Conservation (phyloP, 2,797 vertebrate species). For the Pseudochaenichthys georgianus region DNA sequence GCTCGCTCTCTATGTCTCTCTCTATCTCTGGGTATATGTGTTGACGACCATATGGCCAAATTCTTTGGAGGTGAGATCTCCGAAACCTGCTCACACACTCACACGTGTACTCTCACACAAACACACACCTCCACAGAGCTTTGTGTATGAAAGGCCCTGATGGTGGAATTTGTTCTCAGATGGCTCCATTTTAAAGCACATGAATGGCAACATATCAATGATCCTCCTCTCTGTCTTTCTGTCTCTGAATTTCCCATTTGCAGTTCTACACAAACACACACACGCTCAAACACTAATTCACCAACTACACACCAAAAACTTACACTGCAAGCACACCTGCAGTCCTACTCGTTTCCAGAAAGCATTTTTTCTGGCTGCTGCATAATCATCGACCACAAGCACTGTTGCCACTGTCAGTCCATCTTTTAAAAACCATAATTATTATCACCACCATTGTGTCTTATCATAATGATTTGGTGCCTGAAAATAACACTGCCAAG, state of each 20-base stretch:
- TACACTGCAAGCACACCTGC: constrained; percentile 59
- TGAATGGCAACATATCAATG: constrained; percentile 80
- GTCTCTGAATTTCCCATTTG: constrained; percentile 51
- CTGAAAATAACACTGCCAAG: constrained; percentile 65
- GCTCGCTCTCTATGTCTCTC: constrained; percentile 51
- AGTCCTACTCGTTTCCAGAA: constrained; percentile 44
- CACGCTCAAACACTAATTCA: constrained; percentile 14
- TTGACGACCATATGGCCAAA: constrained; percentile 85
- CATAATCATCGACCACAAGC: constrained; percentile 58
- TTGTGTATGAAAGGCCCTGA: constrained; percentile 72
- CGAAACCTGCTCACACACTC: constrained; percentile 66
- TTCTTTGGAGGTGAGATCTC: constrained; percentile 84
- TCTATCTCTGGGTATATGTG: constrained; percentile 68
- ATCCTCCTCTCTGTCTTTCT: constrained; percentile 54
- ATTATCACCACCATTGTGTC: constrained; percentile 74
- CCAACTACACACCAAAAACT: constrained; percentile 34
- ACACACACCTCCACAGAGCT: constrained; percentile 55
- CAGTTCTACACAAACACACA: constrained; percentile 29
- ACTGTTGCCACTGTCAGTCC: constrained; percentile 46
- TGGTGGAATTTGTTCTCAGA: constrained; percentile 80
- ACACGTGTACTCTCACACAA: constrained; percentile 9
- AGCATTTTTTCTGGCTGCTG: constrained; percentile 59
- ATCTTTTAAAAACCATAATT: constrained; percentile 65
- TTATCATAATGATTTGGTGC: constrained; percentile 67
- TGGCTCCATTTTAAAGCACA: constrained; percentile 80